These are phyloP conservation scores for Sinelater perroti DNA, from an alignment of 2,888 invertebrate species.

Conservation along the genomic window DNA sequence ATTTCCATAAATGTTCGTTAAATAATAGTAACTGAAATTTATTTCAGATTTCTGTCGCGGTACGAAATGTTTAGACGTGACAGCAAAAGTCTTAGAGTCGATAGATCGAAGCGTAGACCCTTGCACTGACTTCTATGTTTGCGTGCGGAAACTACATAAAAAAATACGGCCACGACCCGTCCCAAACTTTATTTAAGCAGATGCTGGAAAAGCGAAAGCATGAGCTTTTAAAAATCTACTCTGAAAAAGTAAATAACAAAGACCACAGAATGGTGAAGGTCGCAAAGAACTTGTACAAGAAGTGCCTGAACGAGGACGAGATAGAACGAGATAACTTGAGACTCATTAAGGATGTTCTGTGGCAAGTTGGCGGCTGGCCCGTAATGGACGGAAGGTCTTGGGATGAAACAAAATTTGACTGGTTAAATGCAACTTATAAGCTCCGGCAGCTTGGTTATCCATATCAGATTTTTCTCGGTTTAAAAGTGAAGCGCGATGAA, in stretches of 20 bases:
- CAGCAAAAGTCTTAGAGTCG: conserved; percentile 72
- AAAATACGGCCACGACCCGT: not conserved
- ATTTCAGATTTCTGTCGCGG: not conserved
- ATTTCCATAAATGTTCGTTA: not conserved
- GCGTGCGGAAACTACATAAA: conserved; percentile 9
- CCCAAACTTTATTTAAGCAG: not conserved
- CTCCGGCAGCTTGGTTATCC: conserved; percentile 53
- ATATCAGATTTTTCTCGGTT: conserved; percentile 53
- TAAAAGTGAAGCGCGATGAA: conserved; percentile 8
- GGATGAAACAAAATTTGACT: conserved; percentile 57
- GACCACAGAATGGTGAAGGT: conserved; percentile 41
- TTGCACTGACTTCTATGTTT: conserved; percentile 76
- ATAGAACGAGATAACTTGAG: conserved; percentile 52
- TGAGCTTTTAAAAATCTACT: conserved; percentile 25
- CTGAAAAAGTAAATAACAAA: conserved; percentile 31
- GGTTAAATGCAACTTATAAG: conserved; percentile 52
- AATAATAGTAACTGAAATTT: not conserved
- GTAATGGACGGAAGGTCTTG: conserved; percentile 61
- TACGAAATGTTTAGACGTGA: conserved; percentile 76
- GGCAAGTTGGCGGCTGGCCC: conserved; percentile 69
- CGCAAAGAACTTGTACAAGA: conserved; percentile 46
- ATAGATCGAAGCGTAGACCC: conserved; percentile 74
- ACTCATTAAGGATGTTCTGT: conserved; percentile 55
- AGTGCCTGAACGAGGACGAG: conserved; percentile 55
- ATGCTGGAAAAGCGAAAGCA: not conserved